Conservation (phyloP, 1,140 invertebrate genomes). For the Drosophila nasuta region DNA sequence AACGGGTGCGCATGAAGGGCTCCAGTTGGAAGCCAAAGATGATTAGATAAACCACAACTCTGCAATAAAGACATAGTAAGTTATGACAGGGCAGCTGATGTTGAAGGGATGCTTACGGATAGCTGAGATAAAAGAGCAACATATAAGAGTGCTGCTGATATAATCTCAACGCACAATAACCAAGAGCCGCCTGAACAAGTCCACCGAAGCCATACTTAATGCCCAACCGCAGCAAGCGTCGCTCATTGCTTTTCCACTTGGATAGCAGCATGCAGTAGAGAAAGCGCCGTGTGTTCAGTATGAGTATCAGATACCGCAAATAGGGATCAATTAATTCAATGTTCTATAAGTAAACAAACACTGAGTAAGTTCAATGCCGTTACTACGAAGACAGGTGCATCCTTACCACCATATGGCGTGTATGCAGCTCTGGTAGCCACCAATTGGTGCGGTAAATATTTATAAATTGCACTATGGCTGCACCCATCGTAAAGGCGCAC, state of each 20-base stretch:
- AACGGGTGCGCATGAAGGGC: slow-evolving; percentile 89
- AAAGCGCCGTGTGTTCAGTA: slow-evolving; percentile 92
- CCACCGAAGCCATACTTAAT: slow-evolving; percentile 70
- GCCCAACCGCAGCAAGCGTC: slow-evolving; percentile 35
- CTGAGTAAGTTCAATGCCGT: neutral
- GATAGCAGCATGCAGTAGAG: slow-evolving; percentile 87
- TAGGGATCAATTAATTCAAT: slow-evolving; percentile 97
- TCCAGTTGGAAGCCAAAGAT: slow-evolving; percentile 91
- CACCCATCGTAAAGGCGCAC: slow-evolving; percentile 91
- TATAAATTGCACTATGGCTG: slow-evolving; percentile 93
- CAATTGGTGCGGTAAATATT: slow-evolving; percentile 98
- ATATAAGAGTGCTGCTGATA: slow-evolving; percentile 67
- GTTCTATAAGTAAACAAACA: slow-evolving; percentile 89
- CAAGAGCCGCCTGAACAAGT: slow-evolving; percentile 56
- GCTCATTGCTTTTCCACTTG: slow-evolving; percentile 46
- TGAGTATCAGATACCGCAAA: slow-evolving; percentile 92
- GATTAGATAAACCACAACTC: slow-evolving; percentile 92
- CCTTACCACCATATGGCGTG: slow-evolving; percentile 94
- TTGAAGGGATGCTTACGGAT: slow-evolving; percentile 90
- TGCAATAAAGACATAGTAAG: slow-evolving; percentile 17
- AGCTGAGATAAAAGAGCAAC: slow-evolving; percentile 87
- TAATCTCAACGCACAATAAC: slow-evolving; percentile 87
- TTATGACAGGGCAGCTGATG: neutral
- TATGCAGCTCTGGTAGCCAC: slow-evolving; percentile 97
- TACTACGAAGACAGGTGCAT: neutral